Base-by-base conservation (phyloP, 2,888 invertebrate species). In the Orthosia gothica region DNA sequence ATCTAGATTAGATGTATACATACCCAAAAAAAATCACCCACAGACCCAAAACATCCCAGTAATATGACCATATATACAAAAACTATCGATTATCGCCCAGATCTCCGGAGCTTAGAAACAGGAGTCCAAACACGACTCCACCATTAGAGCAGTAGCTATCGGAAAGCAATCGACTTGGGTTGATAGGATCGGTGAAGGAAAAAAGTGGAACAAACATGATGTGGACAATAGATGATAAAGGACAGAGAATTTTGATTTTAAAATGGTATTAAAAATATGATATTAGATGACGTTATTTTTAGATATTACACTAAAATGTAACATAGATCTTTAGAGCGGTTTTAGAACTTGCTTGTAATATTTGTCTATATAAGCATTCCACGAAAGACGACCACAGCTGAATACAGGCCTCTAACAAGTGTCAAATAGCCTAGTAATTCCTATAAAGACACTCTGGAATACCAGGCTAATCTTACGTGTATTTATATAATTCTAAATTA, bases 71-170 rank as follows among this genome's bases (percentile, higher is more conserved):
- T 20, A 18, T 18, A 61, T 58, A 79, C 67, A 84, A 84, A 74
- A 69, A 55, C 57, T 50, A 15, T 0, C 4, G 62, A 62, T 58
- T 72, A 82, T 86, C 87, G 11, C 13, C 20, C 58, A 55, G 63
- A 87, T 79, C 80, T 79, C 49, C 40, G 55, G 20, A 74, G 86
- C 76, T 87, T 79, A 88, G 95, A 93, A 94, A 95, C 92, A 86
- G 92, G 95, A 95, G 76, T 92, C 92, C 89, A 88, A 90, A 96
- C 96, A 96, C 90, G 94, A 93, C 89, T 94, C 91, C 87, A 91
- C 95, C 95, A 96, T 96, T 96, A 96, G 93, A 90, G 84, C 92
- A 90, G 94, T 93, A 94, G 94, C 94, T 95, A 95, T 95, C 94
- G 92, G 92, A 91, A 94, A 94, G 94, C 94, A 91, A 88, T 89